Evolutionary conservation across 2,797 vertebrate genomes (phyloP), one percentile per base, ranked within the genome.

Genomic region (Benthosema pterotum): DNA sequence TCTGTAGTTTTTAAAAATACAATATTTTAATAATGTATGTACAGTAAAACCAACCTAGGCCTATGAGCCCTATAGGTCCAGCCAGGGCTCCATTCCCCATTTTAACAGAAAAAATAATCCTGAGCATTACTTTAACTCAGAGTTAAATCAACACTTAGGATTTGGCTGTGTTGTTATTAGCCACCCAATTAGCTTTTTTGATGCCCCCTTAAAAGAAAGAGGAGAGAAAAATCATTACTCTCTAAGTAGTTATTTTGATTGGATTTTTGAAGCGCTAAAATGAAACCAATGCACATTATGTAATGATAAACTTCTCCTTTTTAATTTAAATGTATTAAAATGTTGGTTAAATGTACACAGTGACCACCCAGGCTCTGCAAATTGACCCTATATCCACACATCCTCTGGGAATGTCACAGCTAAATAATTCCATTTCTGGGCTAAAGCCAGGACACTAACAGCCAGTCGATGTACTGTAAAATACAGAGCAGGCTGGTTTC

Each of bases 191-290:
- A 42, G 60, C 65, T 60, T 8, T 60, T 32, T 71, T 72, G 52
- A 16, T 28, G 13, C 22, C 25, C 25, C n/a, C n/a, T 38, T 38
- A 38, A 38, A 38, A 38, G 25, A 38, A 15, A 11, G n/a, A 15
- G 15, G 9, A 25, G 9, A n/a, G 9, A n/a, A 38, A 28, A 14
- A 32, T 61, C 19, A 53, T 51, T 19, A 63, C 19, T 49, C 7
- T 57, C 48, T 67, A 16, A 15, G 45, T 15, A 17, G 16, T 42
- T 13, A 15, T 47, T 59, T 72, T 49, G 3, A 54, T 66, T 54
- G 5, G 38, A 74, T 74, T 70, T 65, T 46, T 59, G 14, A 72
- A 57, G 5, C 62, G 11, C 51, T n/a, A 52, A 53, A 59, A 59
- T 60, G 15, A 48, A 69, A 62, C 52, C 8, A 49, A 45, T 63